Conservation (phyloP, 2,888 invertebrate genomes). For the Pseudococcus longispinus region DNA sequence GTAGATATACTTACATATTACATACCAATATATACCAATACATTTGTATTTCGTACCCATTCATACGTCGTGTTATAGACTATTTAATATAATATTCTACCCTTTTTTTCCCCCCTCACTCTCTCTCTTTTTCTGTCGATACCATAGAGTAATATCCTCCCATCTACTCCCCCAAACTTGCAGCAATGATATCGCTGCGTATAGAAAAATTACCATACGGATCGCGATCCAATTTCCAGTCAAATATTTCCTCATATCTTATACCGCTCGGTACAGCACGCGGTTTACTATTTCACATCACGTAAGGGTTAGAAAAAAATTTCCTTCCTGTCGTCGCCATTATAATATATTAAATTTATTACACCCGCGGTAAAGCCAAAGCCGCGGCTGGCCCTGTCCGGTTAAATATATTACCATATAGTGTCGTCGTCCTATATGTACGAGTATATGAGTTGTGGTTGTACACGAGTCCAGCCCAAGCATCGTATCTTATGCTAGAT, state of each 20-base stretch:
- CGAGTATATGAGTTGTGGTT: too few species aligned
- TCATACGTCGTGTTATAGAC: background rate
- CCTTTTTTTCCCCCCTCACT: background rate
- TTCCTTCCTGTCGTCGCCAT: background rate
- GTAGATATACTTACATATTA: too few species aligned
- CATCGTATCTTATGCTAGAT: background rate
- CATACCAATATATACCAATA: too few species aligned
- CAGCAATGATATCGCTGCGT: background rate
- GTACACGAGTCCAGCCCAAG: background rate
- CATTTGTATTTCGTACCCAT: too few species aligned
- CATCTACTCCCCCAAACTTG: too few species aligned
- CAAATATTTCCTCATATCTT: background rate
- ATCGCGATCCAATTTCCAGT: constrained; percentile 31
- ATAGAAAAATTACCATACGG: background rate
- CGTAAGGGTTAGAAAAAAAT: background rate
- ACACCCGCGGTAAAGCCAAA: background rate
- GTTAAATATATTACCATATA: background rate
- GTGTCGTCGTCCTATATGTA: background rate
- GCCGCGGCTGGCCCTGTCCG: background rate
- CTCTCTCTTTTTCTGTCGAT: background rate
- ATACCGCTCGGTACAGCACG: background rate
- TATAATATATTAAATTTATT: constrained; percentile 4
- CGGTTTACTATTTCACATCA: background rate
- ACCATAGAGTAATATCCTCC: too few species aligned
- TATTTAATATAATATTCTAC: background rate